phyloP scores from a whole-genome alignment of 2,113 vertebrate species.

The Paracanthobrama guichenoti region DNA sequence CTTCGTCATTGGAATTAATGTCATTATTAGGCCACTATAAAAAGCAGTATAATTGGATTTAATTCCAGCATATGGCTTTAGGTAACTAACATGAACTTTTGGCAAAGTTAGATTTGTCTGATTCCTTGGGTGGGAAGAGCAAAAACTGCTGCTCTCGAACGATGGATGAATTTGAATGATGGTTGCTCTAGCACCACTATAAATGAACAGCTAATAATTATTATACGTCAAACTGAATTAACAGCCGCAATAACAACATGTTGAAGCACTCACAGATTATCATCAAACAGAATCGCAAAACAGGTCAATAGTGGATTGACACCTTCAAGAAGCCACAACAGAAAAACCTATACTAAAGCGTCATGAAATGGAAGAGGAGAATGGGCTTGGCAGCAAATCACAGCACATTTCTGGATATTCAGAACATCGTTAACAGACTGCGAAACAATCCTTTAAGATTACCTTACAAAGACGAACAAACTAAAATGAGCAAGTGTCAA shows the following conservation, averaged over 20 bases:
- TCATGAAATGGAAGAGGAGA: conserved; percentile 42
- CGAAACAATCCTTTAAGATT: conserved; percentile 42
- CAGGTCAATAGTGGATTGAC: conserved; percentile 38
- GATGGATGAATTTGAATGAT: not conserved
- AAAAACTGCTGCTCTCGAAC: not conserved
- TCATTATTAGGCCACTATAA: conserved; percentile 41
- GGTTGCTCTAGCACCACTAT: conserved; percentile 65
- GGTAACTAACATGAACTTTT: conserved; percentile 43
- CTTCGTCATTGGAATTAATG: conserved; percentile 35
- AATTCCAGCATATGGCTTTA: conserved; percentile 55
- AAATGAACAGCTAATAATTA: conserved; percentile 61
- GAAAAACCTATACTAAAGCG: conserved; percentile 29
- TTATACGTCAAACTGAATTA: conserved; percentile 38
- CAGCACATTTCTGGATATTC: conserved; percentile 49
- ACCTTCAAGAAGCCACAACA: conserved; percentile 48
- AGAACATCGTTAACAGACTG: conserved; percentile 39
- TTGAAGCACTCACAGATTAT: conserved; percentile 48
- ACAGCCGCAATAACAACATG: conserved; percentile 44
- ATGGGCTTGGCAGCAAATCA: conserved; percentile 46
- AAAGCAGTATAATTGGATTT: conserved; percentile 50
- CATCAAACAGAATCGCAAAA: conserved; percentile 48
- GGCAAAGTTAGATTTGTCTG: conserved; percentile 23
- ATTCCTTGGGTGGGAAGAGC: conserved; percentile 20
- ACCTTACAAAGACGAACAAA: conserved; percentile 36
- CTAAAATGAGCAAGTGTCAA: conserved; percentile 28